phyloP scores from a whole-genome alignment of 2,113 vertebrate genomes.

The Neofelis nebulosa region DNA sequence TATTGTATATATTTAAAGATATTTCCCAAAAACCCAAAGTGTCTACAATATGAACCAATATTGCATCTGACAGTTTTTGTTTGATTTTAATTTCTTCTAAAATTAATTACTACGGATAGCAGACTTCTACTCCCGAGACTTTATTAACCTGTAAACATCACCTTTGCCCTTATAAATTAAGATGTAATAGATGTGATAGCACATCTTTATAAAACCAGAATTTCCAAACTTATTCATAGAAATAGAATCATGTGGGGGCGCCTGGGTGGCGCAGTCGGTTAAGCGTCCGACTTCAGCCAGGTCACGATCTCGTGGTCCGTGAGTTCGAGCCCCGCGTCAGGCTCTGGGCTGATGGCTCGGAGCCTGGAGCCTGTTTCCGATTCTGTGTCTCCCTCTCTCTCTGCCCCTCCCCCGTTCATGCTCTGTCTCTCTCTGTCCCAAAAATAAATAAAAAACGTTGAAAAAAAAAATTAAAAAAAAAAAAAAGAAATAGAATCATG shows the following conservation, averaged over 20 bases:
- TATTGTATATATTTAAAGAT: not conserved
- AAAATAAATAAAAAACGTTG: no score
- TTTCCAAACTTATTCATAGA: constrained; percentile 28
- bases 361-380: no score
- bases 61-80: not conserved
- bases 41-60: not conserved
- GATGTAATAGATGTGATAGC: not conserved
- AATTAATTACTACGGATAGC: not conserved
- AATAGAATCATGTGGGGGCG: not conserved
- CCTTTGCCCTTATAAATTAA: constrained; percentile 41
- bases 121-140: not conserved
- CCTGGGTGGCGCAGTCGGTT: no score
- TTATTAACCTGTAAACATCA: constrained; percentile 17
- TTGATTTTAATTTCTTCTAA: constrained; percentile 21
- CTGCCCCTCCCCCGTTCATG: no score
- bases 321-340: no score
- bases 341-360: no score
- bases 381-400: no score
- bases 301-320: no score
- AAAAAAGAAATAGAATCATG: constrained; percentile 22
- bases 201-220: constrained; percentile 37
- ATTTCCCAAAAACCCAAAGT: not conserved
- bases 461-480: no score
- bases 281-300: no score
- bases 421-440: no score